Evolutionary conservation across 1,140 invertebrate genomes (phyloP).

Genomic region (Philopotamus ludificatus): DNA sequence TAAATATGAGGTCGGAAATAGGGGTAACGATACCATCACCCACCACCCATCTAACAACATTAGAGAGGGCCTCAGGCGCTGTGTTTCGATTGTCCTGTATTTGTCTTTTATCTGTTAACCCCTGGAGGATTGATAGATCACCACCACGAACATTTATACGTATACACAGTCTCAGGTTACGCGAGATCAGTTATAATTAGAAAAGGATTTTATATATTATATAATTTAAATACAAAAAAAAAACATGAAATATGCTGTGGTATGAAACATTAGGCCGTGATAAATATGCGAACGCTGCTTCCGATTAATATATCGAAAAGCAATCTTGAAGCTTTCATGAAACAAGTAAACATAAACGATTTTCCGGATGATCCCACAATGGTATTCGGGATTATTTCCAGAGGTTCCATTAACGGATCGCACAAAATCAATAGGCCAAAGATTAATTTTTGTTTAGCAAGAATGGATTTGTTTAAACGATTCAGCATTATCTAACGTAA

Average conservation of each 20-base stretch:
- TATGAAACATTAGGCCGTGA: too few relatives aligned
- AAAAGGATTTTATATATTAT: too few relatives aligned
- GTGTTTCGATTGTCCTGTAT: slow-evolving; percentile 8
- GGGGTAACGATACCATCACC: too few relatives aligned
- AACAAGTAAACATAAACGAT: too few relatives aligned
- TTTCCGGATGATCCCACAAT: not conserved
- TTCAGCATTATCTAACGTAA: slow-evolving; percentile 30
- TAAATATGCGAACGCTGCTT: not conserved
- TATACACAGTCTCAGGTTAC: too few relatives aligned
- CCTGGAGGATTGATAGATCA: not conserved
- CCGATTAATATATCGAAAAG: too few relatives aligned
- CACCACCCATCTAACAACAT: slow-evolving; percentile 5
- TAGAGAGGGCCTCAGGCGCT: slow-evolving; percentile 5
- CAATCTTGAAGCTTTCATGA: too few relatives aligned
- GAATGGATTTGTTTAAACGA: slow-evolving; percentile 29
- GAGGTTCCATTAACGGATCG: slow-evolving; percentile 17
- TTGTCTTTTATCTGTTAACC: slow-evolving; percentile 1
- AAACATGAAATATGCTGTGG: too few relatives aligned
- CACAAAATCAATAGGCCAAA: slow-evolving; percentile 22
- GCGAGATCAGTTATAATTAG: too few relatives aligned
- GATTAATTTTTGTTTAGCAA: slow-evolving; percentile 32
- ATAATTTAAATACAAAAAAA: too few relatives aligned
- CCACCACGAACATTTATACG: not conserved
- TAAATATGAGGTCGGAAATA: too few relatives aligned
- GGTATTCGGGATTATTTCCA: not conserved